Percentiles rank a stretch among this genome's conserved stretches.
These are phyloP conservation scores for Gallinago jamesoni DNA, from an alignment of 2,113 vertebrate species.

Conservation along the genomic window DNA sequence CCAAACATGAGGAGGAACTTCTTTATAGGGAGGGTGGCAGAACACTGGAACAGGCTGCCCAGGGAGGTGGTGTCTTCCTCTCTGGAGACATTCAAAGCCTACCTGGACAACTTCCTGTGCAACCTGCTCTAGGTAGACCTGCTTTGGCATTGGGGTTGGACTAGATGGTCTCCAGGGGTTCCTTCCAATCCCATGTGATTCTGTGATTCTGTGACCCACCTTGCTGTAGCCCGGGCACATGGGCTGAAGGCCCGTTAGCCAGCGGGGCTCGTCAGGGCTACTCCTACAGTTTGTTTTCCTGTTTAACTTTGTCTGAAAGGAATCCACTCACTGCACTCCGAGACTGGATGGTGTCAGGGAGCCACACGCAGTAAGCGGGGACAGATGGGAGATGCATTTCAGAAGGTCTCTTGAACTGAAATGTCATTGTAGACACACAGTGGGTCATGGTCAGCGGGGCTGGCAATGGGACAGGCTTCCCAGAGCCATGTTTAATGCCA, in stretches of 20 bases:
- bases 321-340: not conserved
- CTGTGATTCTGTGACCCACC: too few species aligned
- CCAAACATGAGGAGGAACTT: too few species aligned
- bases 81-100: too few species aligned
- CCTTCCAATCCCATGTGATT: too few species aligned
- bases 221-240: not conserved
- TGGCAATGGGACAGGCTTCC: not conserved
- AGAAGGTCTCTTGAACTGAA: not conserved
- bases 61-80: too few species aligned
- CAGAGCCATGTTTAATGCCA: not conserved
- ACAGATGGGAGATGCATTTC: not conserved
- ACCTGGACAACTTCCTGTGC: too few species aligned
- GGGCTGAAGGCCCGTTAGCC: not conserved
- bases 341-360: not conserved
- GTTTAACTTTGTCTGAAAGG: not conserved
- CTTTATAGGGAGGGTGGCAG: too few species aligned
- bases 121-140: too few species aligned
- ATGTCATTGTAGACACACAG: accelerated
- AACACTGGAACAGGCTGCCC: too few species aligned
- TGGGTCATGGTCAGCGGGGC: not conserved
- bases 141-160: too few species aligned
- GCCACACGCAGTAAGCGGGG: not conserved
- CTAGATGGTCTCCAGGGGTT: too few species aligned
- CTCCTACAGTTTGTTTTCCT: not conserved
- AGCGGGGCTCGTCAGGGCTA: not conserved